These are phyloP conservation scores for Platalea minor DNA, from an alignment of 2,797 vertebrate genomes.

Conservation along the genomic window DNA sequence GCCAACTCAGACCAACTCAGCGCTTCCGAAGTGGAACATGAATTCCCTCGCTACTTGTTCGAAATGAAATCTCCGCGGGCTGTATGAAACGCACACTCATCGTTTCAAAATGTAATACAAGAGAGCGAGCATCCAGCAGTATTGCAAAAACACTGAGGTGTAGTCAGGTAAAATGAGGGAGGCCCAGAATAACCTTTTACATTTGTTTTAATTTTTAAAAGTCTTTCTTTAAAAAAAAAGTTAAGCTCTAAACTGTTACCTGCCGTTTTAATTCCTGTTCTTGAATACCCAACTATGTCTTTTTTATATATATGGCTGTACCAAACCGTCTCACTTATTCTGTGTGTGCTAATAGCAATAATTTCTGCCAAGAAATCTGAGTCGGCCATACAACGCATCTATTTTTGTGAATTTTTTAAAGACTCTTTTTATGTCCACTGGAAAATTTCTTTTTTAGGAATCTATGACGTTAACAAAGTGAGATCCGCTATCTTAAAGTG, in stretches of 20 bases:
- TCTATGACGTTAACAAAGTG: neutral
- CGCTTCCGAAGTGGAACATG: neutral
- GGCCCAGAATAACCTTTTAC: neutral
- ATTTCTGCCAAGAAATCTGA: neutral
- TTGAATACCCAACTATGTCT: neutral
- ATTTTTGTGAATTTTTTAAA: neutral
- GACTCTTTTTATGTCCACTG: neutral
- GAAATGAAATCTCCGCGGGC: neutral
- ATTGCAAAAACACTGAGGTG: neutral
- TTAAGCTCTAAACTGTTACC: neutral
- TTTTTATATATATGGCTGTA: neutral
- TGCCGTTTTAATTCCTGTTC: neutral
- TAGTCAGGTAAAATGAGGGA: neutral
- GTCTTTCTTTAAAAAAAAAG: neutral
- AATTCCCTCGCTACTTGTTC: neutral
- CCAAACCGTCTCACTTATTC: neutral
- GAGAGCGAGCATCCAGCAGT: neutral
- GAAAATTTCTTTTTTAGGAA: neutral
- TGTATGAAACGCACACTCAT: neutral
- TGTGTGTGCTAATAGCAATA: neutral
- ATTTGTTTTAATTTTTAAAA: neutral
- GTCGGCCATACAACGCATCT: neutral
- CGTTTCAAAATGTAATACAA: neutral
- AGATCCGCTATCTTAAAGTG: neutral
- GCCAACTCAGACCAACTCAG: neutral